Percentiles rank a stretch among this genome's conserved stretches.
These are phyloP conservation scores for Coecobrya sp. DNA, from an alignment of 2,888 invertebrate genomes.

Conservation along the genomic window DNA sequence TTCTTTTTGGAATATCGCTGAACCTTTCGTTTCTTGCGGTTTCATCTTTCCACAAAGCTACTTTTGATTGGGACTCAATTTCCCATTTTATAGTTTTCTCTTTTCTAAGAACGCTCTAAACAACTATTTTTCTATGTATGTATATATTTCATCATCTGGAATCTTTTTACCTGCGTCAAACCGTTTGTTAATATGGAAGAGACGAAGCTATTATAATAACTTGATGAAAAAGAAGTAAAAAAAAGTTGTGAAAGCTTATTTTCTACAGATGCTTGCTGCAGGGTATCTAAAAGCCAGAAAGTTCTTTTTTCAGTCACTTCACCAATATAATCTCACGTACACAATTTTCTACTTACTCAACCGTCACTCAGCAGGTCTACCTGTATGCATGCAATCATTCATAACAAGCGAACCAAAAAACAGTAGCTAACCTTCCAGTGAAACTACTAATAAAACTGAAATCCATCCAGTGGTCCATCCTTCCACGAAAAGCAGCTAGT, in stretches of 20 bases:
- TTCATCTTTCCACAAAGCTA: too few relatives aligned
- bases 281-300: not conserved
- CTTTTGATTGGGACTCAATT: not conserved
- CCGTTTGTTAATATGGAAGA: conserved; percentile 53
- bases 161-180: conserved; percentile 20
- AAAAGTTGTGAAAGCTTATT: conserved; percentile 20
- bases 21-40: not conserved
- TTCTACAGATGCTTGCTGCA: not conserved
- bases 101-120: not conserved
- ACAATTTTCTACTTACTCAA: not conserved
- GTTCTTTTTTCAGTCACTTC: not conserved
- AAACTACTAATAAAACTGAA: not conserved
- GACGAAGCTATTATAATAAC: conserved; percentile 41
- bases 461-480: not conserved
- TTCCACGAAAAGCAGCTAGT: not conserved
- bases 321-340: not conserved
- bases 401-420: conserved; percentile 7
- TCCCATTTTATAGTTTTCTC: not conserved
- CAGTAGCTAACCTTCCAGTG: not conserved
- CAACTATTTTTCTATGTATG: not conserved
- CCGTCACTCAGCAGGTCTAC: not conserved
- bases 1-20: too few relatives aligned
- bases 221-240: not conserved
- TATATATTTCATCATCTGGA: not conserved
- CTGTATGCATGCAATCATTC: not conserved